Base-by-base conservation (phyloP, 92 coral and sea anemone species). In the Epizoanthus illoricatus region DNA sequence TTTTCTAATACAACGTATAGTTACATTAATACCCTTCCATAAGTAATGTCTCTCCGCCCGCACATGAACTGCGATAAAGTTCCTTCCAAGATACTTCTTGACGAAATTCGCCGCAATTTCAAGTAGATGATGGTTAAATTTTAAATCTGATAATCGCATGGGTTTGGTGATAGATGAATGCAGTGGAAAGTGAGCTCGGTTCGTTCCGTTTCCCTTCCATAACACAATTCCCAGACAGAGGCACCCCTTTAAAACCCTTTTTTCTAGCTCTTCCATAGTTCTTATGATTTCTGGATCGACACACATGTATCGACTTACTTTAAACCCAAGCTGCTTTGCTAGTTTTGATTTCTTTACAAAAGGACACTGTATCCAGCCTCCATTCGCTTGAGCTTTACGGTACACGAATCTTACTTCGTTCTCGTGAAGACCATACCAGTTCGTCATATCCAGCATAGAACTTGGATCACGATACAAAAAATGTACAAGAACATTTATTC, bases 261-360 rank as follows among this genome's bases (percentile, higher is more conserved):
- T 86, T 65, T 96, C 99, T 16, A 96, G 84, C 63, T 91, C 97
- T 21, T 84, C 85, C 56, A 91, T 88, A 20, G 90, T 81, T 52
- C 86, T 88, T 66, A 96, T 88, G 2, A 96, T 86, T 69, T 96
- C 94, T 24, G 99, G 99, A 81, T 96, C 99, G 15, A 96, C 99
- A 54, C 99, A 96, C 15, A 96, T 86, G 79, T 90, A 96, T 12
- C 98, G 93, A 74, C 92, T 91, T n/a, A 96, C 90, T 87, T 93
- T 90, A 74, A 96, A 96, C 11, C 90, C 92, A 8, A 96, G 89
- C 81, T 93, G 99, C 63, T 92, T 92, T 45, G 84, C 93, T 11
- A 96, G 83, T 58, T 94, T 88, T 13, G 99, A 94, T 81, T 90
- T 90, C 45, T 90, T 91, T 39, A 96, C 90, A 66, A 87, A 88